Conservation (phyloP, 2,888 invertebrate species). For the Schizotus pectinicornis region DNA sequence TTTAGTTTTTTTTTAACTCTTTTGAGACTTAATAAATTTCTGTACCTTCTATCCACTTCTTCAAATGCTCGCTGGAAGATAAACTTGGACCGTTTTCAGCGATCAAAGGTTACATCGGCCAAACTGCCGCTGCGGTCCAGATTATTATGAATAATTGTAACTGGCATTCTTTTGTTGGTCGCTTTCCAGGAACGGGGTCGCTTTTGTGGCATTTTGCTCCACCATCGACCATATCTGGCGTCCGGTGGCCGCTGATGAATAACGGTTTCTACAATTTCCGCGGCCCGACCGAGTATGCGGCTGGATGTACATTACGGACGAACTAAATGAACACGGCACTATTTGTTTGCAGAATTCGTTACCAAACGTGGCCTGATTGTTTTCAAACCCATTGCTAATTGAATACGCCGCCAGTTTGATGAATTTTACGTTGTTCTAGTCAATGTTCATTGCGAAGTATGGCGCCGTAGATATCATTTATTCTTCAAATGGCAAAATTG, state of each 20-base stretch:
- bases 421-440: background rate
- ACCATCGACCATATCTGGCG: constrained; percentile 21
- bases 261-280: constrained; percentile 2
- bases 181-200: constrained; percentile 1
- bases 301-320: background rate
- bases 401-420: background rate
- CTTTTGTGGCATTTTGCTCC: constrained; percentile 15
- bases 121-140: too few relatives aligned
- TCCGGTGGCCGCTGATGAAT: constrained; percentile 18
- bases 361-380: too few relatives aligned
- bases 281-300: background rate
- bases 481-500: too few relatives aligned
- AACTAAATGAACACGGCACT: constrained; percentile 6
- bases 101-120: too few relatives aligned
- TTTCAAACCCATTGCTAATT: constrained; percentile 1
- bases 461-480: too few relatives aligned
- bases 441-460: too few relatives aligned
- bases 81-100: too few relatives aligned
- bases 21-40: too few relatives aligned
- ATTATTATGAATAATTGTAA: constrained; percentile 11
- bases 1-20: too few relatives aligned
- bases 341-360: too few relatives aligned
- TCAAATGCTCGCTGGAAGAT: too few relatives aligned
- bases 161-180: constrained; percentile 17
- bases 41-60: too few relatives aligned